A percentile compares a stretch with the other conserved stretches of the same genome.
phyloP scores from a whole-genome alignment of 2,113 vertebrate genomes.

The Aspiorhynchus laticeps region DNA sequence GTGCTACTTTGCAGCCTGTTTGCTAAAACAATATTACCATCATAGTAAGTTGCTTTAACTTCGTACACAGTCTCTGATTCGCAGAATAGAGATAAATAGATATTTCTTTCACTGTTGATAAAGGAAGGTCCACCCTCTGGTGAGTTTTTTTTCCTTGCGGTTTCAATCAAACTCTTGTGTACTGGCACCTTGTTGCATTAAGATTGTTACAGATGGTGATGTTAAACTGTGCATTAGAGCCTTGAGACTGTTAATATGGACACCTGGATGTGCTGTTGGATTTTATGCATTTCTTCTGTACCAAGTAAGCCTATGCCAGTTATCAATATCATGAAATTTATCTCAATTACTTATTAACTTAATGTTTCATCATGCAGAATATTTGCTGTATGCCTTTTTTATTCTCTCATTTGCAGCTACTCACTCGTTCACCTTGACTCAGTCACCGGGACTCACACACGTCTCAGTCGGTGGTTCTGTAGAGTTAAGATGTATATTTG shows the following conservation, averaged over 20 bases:
- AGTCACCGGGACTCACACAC: background rate
- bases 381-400: background rate
- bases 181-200: background rate
- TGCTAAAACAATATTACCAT: background rate
- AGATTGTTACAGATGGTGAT: background rate
- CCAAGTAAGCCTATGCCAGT: background rate
- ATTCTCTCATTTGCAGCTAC: conserved; percentile 36
- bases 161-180: background rate
- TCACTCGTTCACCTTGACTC: background rate
- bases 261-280: background rate
- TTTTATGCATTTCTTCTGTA: background rate
- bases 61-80: background rate
- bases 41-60: background rate
- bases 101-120: background rate
- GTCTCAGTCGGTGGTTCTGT: background rate
- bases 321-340: background rate
- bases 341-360: background rate
- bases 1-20: background rate
- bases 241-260: background rate
- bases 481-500: conserved; percentile 26
- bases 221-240: background rate
- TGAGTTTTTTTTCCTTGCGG: background rate
- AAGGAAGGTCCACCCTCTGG: background rate
- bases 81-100: background rate
- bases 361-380: background rate